These are phyloP conservation scores for Penaeus indicus DNA, from an alignment of 1,140 invertebrate genomes.

Conservation along the genomic window DNA sequence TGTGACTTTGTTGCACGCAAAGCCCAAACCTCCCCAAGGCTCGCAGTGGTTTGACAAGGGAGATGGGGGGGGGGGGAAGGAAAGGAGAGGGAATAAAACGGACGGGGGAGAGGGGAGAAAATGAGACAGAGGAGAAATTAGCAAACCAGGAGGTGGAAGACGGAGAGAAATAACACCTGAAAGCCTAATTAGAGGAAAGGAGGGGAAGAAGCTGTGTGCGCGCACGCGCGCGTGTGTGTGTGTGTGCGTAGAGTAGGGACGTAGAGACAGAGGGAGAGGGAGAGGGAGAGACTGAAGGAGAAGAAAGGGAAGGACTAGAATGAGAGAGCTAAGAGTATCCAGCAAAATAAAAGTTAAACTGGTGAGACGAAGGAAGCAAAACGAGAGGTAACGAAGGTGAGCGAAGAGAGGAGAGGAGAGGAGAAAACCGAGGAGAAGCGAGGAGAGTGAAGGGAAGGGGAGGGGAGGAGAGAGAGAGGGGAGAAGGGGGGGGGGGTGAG, in stretches of 20 bases:
- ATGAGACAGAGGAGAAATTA: background rate
- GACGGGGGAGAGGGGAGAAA: background rate
- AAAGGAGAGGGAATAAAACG: background rate
- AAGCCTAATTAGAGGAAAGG: background rate
- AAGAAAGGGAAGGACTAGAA: no score
- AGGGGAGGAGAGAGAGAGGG: no score
- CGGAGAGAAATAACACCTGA: background rate
- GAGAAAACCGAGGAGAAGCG: no score
- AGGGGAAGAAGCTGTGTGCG: background rate
- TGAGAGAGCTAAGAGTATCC: no score
- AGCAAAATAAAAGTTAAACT: no score
- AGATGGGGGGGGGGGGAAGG: background rate
- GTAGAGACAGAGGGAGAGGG: background rate
- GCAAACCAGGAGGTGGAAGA: background rate
- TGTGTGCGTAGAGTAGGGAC: background rate
- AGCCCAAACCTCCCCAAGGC: background rate
- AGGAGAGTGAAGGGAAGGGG: no score
- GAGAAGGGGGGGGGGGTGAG: no score
- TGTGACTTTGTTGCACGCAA: slow-evolving; percentile 27
- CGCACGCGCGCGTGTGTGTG: slow-evolving; percentile 14
- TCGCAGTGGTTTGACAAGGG: background rate
- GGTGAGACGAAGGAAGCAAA: no score
- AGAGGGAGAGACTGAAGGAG: background rate
- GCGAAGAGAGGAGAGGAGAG: no score
- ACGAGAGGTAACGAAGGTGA: no score